These are phyloP conservation scores for Pissodes strobi DNA, from an alignment of 1,140 invertebrate species.

Conservation along the genomic window DNA sequence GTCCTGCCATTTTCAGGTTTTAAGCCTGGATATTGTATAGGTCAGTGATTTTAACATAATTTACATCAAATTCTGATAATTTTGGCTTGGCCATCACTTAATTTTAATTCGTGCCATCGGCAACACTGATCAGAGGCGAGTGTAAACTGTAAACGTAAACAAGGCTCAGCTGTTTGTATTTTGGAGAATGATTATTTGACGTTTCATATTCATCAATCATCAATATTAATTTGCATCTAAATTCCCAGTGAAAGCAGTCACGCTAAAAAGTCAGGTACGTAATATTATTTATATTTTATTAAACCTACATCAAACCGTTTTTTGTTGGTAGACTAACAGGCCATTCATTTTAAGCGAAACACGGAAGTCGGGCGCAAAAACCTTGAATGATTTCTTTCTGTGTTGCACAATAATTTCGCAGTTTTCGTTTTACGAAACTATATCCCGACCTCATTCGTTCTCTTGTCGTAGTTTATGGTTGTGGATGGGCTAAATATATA, in stretches of 20 bases:
- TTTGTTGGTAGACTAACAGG: not conserved
- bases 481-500: not conserved
- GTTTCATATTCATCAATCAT: too few relatives aligned
- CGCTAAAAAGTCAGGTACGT: not conserved
- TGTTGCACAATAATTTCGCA: conserved; percentile 12
- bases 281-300: not conserved
- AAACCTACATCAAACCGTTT: not conserved
- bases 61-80: too few relatives aligned
- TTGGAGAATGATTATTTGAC: too few relatives aligned
- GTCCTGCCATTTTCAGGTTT: too few relatives aligned
- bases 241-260: not conserved
- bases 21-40: too few relatives aligned
- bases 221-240: not conserved
- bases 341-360: not conserved
- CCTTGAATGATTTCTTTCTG: conserved; percentile 8
- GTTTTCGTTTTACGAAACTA: conserved; percentile 6
- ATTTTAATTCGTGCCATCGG: too few relatives aligned
- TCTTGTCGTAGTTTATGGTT: not conserved
- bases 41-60: too few relatives aligned
- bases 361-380: not conserved
- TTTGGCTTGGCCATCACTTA: too few relatives aligned
- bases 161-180: too few relatives aligned
- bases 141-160: too few relatives aligned
- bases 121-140: too few relatives aligned
- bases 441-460: conserved; percentile 7